These are phyloP conservation scores for Sebastes trivittatus DNA, from an alignment of 2,797 vertebrate species.

Conservation along the genomic window DNA sequence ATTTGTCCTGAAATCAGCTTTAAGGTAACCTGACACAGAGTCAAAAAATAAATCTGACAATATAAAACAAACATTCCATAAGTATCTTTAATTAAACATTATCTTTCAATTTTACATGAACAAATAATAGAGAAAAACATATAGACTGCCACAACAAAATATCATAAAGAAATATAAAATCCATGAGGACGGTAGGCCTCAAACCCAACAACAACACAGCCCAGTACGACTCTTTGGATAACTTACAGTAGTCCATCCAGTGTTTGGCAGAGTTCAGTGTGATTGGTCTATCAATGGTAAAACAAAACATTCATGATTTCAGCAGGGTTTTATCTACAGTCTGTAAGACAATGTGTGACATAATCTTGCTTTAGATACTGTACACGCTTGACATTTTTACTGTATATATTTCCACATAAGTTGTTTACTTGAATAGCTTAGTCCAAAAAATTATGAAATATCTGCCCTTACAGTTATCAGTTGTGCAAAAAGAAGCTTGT, in stretches of 20 bases:
- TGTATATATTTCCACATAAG: not conserved
- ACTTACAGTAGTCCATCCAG: not conserved
- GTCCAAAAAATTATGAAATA: not conserved
- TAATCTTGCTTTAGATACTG: not conserved
- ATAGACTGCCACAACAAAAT: not conserved
- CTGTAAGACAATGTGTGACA: not conserved
- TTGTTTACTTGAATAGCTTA: not conserved
- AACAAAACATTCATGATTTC: not conserved
- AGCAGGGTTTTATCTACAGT: not conserved
- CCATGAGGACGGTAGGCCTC: not conserved
- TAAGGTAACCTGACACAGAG: not conserved
- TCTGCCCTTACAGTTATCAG: not conserved
- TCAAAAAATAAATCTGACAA: not conserved
- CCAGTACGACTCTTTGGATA: not conserved
- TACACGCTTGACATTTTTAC: not conserved
- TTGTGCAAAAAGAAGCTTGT: not conserved
- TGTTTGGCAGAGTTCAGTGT: not conserved
- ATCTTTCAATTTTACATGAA: not conserved
- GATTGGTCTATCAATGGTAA: not conserved
- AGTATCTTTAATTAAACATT: not conserved
- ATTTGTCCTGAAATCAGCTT: not conserved
- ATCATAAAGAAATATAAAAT: not conserved
- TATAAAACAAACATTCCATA: not conserved
- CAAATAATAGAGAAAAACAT: not conserved
- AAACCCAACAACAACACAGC: not conserved